A percentile compares a stretch with the other conserved stretches of the same genome.
These are phyloP conservation scores for Danio jaintianensis DNA, from an alignment of 2,797 vertebrate genomes.

Conservation along the genomic window DNA sequence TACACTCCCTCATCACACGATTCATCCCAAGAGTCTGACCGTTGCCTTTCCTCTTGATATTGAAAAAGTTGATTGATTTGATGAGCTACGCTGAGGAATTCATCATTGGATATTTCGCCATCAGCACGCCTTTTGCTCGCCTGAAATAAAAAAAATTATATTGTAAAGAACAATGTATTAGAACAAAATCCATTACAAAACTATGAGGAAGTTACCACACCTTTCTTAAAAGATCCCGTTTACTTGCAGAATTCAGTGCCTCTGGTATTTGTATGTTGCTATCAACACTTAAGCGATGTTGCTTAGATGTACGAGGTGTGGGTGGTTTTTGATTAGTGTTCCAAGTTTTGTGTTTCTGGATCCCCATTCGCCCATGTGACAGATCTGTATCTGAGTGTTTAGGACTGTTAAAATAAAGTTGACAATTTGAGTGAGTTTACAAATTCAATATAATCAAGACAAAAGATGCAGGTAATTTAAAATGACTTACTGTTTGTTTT, in stretches of 20 bases:
- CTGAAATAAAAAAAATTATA: slow-evolving; percentile 68
- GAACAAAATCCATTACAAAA: not conserved
- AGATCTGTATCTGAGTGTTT: slow-evolving; percentile 84
- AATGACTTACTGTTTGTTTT: slow-evolving; percentile 89
- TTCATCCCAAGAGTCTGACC: slow-evolving; percentile 86
- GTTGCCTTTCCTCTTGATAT: slow-evolving; percentile 95
- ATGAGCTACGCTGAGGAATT: slow-evolving; percentile 93
- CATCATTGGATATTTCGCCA: slow-evolving; percentile 93
- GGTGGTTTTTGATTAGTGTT: slow-evolving; percentile 80
- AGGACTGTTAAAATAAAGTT: slow-evolving; percentile 70
- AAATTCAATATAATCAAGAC: not conserved
- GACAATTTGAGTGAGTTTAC: not conserved
- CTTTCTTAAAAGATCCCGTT: slow-evolving; percentile 93
- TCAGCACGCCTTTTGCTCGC: slow-evolving; percentile 88
- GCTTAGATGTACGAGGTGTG: slow-evolving; percentile 86
- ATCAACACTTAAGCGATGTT: slow-evolving; percentile 92
- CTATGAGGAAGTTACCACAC: slow-evolving; percentile 69
- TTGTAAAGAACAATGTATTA: not conserved
- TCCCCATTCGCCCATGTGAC: slow-evolving; percentile 78
- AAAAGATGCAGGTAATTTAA: not conserved
- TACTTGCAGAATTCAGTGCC: slow-evolving; percentile 89
- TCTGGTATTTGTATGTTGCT: slow-evolving; percentile 97
- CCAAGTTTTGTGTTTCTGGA: slow-evolving; percentile 87
- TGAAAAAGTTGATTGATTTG: slow-evolving; percentile 95
- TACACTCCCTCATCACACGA: slow-evolving; percentile 79